phyloP scores from a whole-genome alignment of 1,140 invertebrate genomes.

The Diploscapter pachys region DNA sequence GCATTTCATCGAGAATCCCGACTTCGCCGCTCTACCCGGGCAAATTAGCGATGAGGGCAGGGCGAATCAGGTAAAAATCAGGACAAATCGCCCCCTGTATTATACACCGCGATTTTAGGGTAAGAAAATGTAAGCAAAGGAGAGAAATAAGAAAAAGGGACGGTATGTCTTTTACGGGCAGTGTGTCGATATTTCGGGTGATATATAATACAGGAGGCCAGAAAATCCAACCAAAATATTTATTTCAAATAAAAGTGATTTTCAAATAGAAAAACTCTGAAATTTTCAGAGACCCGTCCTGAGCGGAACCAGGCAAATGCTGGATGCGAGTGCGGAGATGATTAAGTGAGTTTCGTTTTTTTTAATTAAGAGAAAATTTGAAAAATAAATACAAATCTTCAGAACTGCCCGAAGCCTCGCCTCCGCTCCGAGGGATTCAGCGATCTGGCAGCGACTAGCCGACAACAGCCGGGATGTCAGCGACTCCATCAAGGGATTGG shows the following conservation, averaged over 20 bases:
- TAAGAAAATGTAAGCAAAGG: too few relatives aligned
- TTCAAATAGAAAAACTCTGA: too few relatives aligned
- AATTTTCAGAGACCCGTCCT: slow-evolving; percentile 69
- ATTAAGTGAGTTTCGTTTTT: slow-evolving; percentile 60
- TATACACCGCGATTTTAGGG: too few relatives aligned
- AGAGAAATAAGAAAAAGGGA: too few relatives aligned
- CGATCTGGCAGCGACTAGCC: slow-evolving; percentile 86
- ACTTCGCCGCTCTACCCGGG: slow-evolving; percentile 85
- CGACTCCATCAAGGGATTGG: slow-evolving; percentile 85
- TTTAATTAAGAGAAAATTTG: too few relatives aligned
- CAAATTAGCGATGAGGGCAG: slow-evolving; percentile 73
- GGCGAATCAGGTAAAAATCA: not conserved
- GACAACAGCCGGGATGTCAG: slow-evolving; percentile 89
- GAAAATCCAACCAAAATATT: too few relatives aligned
- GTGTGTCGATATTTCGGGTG: too few relatives aligned
- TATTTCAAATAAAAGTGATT: too few relatives aligned
- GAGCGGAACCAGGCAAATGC: slow-evolving; percentile 73
- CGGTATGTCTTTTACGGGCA: too few relatives aligned
- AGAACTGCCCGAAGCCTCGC: slow-evolving; percentile 78
- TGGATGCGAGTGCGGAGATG: slow-evolving; percentile 82
- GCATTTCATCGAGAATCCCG: slow-evolving; percentile 84
- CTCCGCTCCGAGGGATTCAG: slow-evolving; percentile 82
- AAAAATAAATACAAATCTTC: too few relatives aligned
- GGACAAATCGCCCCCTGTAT: too few relatives aligned
- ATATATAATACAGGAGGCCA: too few relatives aligned